Base-by-base conservation (phyloP, 92 coral and sea anemone genomes). In the Epizoanthus scotinus region DNA sequence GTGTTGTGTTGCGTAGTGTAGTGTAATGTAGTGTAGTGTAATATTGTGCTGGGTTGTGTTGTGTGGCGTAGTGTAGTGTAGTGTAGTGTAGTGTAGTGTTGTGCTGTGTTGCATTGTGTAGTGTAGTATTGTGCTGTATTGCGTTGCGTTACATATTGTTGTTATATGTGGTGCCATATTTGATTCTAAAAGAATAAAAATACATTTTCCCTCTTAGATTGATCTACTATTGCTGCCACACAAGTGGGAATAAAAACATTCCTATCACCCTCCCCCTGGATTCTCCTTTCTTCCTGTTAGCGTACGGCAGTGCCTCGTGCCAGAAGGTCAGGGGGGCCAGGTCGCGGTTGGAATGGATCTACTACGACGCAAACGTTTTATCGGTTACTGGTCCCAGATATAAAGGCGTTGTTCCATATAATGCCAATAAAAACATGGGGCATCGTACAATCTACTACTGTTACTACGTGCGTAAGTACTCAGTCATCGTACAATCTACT, bases 141-240 rank as follows among this genome's bases (percentile, higher is more conserved):
- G 40, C 5, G 40, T n/a, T n/a, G n/a, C n/a, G n/a, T n/a, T n/a
- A n/a, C n/a, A n/a, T n/a, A n/a, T n/a, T n/a, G n/a, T n/a, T n/a
- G n/a, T n/a, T n/a, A n/a, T n/a, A 34, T 34, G 40, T 34, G 40
- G 40, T 34, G 40, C 6, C 40, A 34, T 34, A 34, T 34, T 34
- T 34, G 6, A 34, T 34, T 34, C 40, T 17, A 22, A 19, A 49
- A 25, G 18, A n/a, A 19, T 12, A 63, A n/a, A 6, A 19, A 65
- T 5, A 64, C 9, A 0, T 55, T 53, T 57, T 8, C 14, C 25
- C 67, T 69, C 28, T 60, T 66, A 89, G 93, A 60, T 64, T 50
- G 50, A 86, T 89, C 40, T 86, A 49, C 80, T 89, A 82, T 75
- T 89, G 93, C 78, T 89, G 93, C 73, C 80, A 90, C 40, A 79